Base-by-base conservation (phyloP, 2,113 vertebrate species). In the Melierax canorus region DNA sequence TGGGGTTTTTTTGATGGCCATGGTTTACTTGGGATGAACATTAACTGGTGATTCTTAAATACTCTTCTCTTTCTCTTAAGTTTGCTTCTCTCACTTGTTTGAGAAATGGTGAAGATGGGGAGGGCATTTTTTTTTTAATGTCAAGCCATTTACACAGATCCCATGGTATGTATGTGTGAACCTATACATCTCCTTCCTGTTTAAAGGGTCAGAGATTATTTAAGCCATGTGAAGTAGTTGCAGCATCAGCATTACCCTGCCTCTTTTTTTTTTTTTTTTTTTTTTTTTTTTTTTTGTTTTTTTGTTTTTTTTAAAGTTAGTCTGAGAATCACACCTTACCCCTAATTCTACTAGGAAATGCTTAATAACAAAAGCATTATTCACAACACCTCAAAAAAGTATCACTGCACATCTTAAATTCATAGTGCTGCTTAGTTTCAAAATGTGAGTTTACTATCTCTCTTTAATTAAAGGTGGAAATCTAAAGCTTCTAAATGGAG, bases 101-200 rank as follows among this genome's bases (percentile, higher is more conserved):
- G 43, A 81, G 69, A 94, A 86, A n/a, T 60, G 6, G 15, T 86
- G 29, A 96, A 63, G n/a, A n/a, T 69, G 17, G 50, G 36, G 11
- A 66, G 30, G 7, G 4, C 6, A 3, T 6, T 32, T 39, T 74
- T 50, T 21, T 12, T 23, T 16, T 30, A 48, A 34, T 62, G 27
- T 60, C 20, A 56, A 12, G 26, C 50, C 2, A 1, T 75, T 92
- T 86, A 48, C 29, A 51, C 18, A 88, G 48, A 48, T 75, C 23
- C 11, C 14, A 13, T 30, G 12, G 30, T 77, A 76, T 0, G 0
- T 38, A 39, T 9, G 4, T 56, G 12, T 82, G 58, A 73, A 82
- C n/a, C 11, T 59, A 2, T 60, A 48, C 10, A n/a, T 80, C 23
- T 53, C 21, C 55, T 64, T 46, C 27, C n/a, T 60, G 12, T 39